Evolutionary conservation across 2,888 invertebrate species (phyloP).

Genomic region (Eupithecia exiguata): DNA sequence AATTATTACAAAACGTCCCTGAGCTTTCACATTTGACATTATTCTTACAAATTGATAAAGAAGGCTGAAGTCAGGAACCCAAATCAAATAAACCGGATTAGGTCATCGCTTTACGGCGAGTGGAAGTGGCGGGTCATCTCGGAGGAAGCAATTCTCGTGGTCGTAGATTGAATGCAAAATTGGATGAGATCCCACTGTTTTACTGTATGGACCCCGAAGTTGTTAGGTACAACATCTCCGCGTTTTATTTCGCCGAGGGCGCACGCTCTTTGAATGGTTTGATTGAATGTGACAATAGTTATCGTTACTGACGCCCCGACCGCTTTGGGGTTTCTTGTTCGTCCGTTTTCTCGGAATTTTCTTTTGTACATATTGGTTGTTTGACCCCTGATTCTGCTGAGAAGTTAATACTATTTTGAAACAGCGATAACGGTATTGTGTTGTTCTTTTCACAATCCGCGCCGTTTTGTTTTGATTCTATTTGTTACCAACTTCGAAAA

Average conservation of each 20-base stretch:
- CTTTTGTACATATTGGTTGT: constrained; percentile 57
- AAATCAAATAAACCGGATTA: constrained; percentile 83
- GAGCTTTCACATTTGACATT: constrained; percentile 57
- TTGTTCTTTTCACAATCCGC: constrained; percentile 6
- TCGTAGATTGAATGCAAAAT: constrained; percentile 84
- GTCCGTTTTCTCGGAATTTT: constrained; percentile 58
- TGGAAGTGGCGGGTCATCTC: constrained; percentile 82
- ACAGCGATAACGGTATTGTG: constrained; percentile 6
- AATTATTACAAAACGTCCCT: constrained; percentile 46
- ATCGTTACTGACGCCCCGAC: constrained; percentile 70
- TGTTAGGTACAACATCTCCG: constrained; percentile 66
- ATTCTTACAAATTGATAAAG: constrained; percentile 73
- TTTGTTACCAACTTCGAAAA: neutral
- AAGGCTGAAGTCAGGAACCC: constrained; percentile 73
- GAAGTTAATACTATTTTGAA: constrained; percentile 48
- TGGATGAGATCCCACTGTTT: constrained; percentile 81
- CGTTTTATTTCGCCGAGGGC: constrained; percentile 74
- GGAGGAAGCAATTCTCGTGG: constrained; percentile 80
- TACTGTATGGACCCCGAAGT: constrained; percentile 74
- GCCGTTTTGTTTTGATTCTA: constrained; percentile 5
- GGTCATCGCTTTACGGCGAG: constrained; percentile 81
- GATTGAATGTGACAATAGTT: constrained; percentile 82
- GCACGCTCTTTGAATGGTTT: constrained; percentile 73
- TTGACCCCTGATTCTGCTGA: constrained; percentile 52
- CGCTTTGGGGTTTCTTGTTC: constrained; percentile 61